Evolutionary conservation across 92 coral and sea anemone genomes (phyloP).

Genomic region (Desmophyllum pertusum): DNA sequence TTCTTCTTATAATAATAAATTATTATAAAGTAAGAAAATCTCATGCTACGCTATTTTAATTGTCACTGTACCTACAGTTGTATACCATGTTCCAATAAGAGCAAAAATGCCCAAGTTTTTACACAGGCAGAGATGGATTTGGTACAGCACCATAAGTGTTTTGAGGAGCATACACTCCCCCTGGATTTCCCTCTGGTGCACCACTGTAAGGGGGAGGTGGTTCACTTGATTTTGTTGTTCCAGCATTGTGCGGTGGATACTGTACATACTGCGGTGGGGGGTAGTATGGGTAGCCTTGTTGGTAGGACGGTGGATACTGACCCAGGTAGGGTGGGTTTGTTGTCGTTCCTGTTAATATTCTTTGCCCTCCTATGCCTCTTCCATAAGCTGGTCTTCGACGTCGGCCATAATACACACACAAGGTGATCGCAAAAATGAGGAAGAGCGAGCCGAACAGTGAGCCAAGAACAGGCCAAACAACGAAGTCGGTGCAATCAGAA

Average conservation of each 20-base stretch:
- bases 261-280: conserved; percentile 34
- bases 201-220: conserved; percentile 40
- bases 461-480: not conserved
- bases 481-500: too few species aligned
- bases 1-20: too few species aligned
- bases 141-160: conserved; percentile 22
- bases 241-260: conserved; percentile 27
- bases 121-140: not conserved
- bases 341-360: not conserved
- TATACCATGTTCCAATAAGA: too few species aligned
- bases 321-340: conserved; percentile 11
- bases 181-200: conserved; percentile 6
- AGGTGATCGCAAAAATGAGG: not conserved
- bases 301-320: conserved; percentile 11
- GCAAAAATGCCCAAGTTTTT: too few species aligned
- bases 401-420: not conserved
- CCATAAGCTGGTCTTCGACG: too few species aligned
- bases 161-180: conserved; percentile 22
- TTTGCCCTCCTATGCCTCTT: too few species aligned
- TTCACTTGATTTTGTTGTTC: not conserved
- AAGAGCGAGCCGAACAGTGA: not conserved
- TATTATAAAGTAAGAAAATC: too few species aligned
- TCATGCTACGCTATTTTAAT: too few species aligned
- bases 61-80: too few species aligned
- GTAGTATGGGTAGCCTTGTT: conserved; percentile 33